A percentile compares a stretch with the other conserved stretches of the same genome.
phyloP scores from a whole-genome alignment of 2,797 vertebrate species.

The Distichodus sexfasciatus region DNA sequence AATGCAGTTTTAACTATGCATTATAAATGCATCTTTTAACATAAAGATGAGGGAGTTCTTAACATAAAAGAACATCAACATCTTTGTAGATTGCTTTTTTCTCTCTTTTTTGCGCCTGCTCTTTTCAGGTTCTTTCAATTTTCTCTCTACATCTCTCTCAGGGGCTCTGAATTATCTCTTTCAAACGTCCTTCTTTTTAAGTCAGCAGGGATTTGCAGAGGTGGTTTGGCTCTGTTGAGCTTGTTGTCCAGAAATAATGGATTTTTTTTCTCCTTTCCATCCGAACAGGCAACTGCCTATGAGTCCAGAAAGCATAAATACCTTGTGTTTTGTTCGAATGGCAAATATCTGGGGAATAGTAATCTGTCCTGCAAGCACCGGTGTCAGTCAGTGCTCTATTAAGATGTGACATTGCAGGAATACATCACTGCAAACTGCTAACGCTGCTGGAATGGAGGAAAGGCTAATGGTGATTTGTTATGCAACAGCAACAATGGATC shows the following conservation, averaged over 20 bases:
- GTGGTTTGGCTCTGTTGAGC: conserved; percentile 30
- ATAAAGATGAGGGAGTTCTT: no score
- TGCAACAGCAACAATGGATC: neutral
- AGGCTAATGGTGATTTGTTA: neutral
- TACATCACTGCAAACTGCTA: neutral
- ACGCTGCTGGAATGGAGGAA: neutral
- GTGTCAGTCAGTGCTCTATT: neutral
- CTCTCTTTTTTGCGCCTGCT: neutral
- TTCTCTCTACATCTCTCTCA: neutral
- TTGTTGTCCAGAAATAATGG: conserved; percentile 41
- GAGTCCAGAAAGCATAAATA: conserved; percentile 27
- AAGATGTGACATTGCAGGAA: neutral
- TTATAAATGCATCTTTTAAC: no score
- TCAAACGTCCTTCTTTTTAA: conserved; percentile 3
- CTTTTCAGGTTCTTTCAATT: neutral
- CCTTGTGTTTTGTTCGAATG: conserved; percentile 3
- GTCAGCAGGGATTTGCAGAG: conserved; percentile 31
- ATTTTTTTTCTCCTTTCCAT: conserved; percentile 32
- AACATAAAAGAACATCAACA: neutral
- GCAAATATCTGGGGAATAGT: conserved; percentile 22
- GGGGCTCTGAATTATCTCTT: conserved; percentile 2
- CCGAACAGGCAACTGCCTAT: conserved; percentile 11
- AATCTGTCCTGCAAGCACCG: conserved; percentile 15
- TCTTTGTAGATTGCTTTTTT: neutral
- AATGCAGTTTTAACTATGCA: no score